Conservation (phyloP, 2,797 vertebrate species). For the Cynopterus sphinx region DNA sequence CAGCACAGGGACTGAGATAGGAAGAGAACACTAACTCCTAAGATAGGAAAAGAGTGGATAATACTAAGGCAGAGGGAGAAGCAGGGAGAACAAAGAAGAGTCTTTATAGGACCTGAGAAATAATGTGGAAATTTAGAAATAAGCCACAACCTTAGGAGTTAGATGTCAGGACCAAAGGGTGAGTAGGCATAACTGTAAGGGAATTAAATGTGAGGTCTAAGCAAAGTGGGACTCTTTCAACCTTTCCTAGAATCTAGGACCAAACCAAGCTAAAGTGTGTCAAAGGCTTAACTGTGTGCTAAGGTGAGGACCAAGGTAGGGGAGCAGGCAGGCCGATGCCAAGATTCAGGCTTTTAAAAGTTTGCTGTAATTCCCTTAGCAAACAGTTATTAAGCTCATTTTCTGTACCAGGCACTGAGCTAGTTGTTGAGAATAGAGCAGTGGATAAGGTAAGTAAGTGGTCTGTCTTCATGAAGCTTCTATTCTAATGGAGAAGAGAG, state of each 20-base stretch:
- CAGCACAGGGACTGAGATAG: not conserved
- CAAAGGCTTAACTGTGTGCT: not conserved
- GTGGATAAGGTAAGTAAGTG: not conserved
- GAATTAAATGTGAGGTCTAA: not conserved
- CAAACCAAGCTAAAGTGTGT: not conserved
- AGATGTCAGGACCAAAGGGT: not conserved
- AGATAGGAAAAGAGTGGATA: not conserved
- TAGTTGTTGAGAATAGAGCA: not conserved
- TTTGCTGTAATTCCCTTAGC: not conserved
- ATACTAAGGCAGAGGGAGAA: not conserved
- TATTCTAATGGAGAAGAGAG: not conserved
- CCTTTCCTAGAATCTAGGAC: not conserved
- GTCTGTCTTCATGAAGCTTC: not conserved
- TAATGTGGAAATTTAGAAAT: not conserved
- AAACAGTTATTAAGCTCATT: not conserved
- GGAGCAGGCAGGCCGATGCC: not conserved
- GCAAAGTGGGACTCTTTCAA: not conserved
- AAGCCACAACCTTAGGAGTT: not conserved
- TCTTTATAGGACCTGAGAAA: not conserved
- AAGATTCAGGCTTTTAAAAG: not conserved
- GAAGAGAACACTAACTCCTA: not conserved
- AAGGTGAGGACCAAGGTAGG: not conserved
- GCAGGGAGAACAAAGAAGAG: not conserved
- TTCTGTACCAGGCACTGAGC: not conserved
- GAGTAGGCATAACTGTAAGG: not conserved